Percentiles rank a stretch among this genome's conserved stretches.
Evolutionary conservation across 2,113 vertebrate species (phyloP).

Genomic region (Myotis yumanensis): DNA sequence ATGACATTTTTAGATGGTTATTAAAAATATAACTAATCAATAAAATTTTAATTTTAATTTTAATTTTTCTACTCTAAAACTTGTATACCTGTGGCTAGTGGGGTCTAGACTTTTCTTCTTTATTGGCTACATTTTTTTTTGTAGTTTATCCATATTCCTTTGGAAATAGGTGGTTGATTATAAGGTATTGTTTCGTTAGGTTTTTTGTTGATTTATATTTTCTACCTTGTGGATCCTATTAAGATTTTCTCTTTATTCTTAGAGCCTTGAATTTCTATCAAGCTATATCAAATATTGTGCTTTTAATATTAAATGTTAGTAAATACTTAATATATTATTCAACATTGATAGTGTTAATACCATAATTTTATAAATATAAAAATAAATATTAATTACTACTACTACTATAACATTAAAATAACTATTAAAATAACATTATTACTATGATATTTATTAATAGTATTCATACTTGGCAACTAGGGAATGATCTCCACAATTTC

Average conservation of each 20-base stretch:
- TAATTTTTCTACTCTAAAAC: neutral
- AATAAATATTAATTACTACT: neutral
- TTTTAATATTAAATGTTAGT: constrained; percentile 6
- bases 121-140: neutral
- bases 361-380: neutral
- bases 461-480: neutral
- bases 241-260: neutral
- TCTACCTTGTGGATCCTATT: neutral
- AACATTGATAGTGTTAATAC: neutral
- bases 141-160: neutral
- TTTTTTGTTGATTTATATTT: neutral
- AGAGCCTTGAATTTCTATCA: neutral
- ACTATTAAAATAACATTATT: neutral
- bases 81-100: neutral
- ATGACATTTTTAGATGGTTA: neutral
- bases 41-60: neutral
- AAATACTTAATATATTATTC: neutral
- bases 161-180: neutral
- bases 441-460: neutral
- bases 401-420: neutral
- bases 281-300: neutral
- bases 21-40: neutral
- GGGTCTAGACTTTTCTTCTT: neutral
- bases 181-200: neutral
- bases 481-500: neutral